phyloP scores from a whole-genome alignment of 2,797 vertebrate genomes.

The Pangasius macronema region DNA sequence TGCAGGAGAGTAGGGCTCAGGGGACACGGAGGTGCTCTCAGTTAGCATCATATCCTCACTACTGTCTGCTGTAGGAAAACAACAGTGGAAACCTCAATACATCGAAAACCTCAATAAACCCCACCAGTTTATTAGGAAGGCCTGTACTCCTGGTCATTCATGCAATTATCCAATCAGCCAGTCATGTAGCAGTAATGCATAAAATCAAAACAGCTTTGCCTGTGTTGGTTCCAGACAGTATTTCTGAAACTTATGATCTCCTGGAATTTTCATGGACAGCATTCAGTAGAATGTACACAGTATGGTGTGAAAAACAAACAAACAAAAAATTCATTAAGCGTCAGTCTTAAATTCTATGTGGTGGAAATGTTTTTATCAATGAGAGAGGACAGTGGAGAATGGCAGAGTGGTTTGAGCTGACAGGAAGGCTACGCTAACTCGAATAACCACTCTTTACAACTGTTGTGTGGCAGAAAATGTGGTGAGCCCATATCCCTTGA shows the following conservation, averaged over 20 bases:
- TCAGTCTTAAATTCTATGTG: background rate
- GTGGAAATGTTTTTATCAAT: background rate
- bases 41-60: slow-evolving; percentile 83
- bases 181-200: background rate
- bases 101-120: too few relatives aligned
- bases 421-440: background rate
- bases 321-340: background rate
- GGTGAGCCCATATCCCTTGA: background rate
- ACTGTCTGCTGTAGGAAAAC: slow-evolving; percentile 75
- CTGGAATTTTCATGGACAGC: background rate
- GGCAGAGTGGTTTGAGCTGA: background rate
- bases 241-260: background rate
- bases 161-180: background rate
- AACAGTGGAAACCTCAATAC: background rate
- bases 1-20: slow-evolving; percentile 87
- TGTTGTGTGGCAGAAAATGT: background rate
- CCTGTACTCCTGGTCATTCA: background rate
- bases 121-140: background rate
- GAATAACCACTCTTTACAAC: background rate
- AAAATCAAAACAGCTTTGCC: background rate
- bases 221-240: background rate
- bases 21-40: slow-evolving; percentile 84
- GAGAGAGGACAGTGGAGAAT: background rate
- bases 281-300: background rate
- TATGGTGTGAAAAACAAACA: background rate